These are phyloP conservation scores for Andricus grossulariae DNA, from an alignment of 1,140 invertebrate genomes.

Conservation along the genomic window DNA sequence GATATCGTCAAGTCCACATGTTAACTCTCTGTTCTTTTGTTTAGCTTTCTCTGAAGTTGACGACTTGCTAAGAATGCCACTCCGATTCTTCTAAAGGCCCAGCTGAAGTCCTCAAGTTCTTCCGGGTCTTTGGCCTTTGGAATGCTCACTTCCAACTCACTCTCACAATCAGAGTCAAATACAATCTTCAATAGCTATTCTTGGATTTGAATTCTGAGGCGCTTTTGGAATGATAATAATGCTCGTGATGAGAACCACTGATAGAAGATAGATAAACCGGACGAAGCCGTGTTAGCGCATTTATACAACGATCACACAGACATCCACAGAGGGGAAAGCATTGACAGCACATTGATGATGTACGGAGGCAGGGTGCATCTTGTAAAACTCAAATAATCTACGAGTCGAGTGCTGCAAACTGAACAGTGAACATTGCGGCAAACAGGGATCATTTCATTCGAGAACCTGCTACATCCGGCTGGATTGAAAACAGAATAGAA, in stretches of 20 bases:
- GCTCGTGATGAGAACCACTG: conserved; percentile 52
- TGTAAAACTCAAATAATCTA: no score
- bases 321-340: conserved; percentile 43
- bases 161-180: neutral
- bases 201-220: no score
- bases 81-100: no score
- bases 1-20: neutral
- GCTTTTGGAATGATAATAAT: no score
- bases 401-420: no score
- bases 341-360: conserved; percentile 40
- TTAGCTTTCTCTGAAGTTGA: neutral
- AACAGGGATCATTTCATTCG: no score
- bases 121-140: neutral
- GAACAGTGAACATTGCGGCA: no score
- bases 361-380: conserved; percentile 4
- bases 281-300: conserved; percentile 56
- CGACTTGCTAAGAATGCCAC: no score
- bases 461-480: neutral
- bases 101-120: no score
- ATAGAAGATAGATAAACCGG: conserved; percentile 44
- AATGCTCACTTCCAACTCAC: neutral
- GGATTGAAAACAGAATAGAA: neutral
- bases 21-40: neutral
- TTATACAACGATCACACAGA: conserved; percentile 48
- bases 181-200: no score